Conservation (phyloP, 2,113 vertebrate genomes). For the Corydoras sp. region DNA sequence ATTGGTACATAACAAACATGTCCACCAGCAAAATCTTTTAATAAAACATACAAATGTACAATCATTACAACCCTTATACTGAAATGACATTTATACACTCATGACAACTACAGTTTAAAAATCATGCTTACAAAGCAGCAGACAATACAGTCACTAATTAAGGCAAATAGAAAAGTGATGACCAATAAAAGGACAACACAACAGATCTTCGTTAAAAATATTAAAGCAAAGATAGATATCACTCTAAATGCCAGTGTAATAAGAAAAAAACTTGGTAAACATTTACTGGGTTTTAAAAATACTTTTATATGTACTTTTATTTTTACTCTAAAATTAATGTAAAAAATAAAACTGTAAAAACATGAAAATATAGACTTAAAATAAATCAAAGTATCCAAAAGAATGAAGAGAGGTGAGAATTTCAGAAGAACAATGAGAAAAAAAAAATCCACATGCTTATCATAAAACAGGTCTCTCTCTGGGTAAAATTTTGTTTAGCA, state of each 20-base stretch:
- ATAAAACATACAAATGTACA: conserved; percentile 32
- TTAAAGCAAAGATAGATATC: background rate
- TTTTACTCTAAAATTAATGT: too few species aligned
- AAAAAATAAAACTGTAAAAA: too few species aligned
- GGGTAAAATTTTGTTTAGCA: conserved; percentile 3
- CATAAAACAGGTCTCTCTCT: too few species aligned
- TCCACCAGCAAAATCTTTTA: conserved; percentile 8
- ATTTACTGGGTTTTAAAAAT: too few species aligned
- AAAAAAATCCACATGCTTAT: too few species aligned
- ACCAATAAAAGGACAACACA: background rate
- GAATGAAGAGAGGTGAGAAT: too few species aligned
- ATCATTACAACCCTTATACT: conserved; percentile 10
- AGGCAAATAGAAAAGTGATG: conserved; percentile 13
- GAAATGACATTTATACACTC: background rate
- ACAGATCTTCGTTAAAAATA: background rate
- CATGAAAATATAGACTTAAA: too few species aligned
- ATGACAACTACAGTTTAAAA: background rate
- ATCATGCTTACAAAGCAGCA: background rate
- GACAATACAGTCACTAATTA: conserved; percentile 15
- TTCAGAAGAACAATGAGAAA: too few species aligned
- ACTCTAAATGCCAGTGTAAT: too few species aligned
- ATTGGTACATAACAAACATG: background rate
- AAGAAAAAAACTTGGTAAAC: too few species aligned
- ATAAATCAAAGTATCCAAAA: too few species aligned
- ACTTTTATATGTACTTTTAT: too few species aligned